Evolutionary conservation across 2,888 invertebrate genomes (phyloP).

Genomic region (Allolobophora icterica): DNA sequence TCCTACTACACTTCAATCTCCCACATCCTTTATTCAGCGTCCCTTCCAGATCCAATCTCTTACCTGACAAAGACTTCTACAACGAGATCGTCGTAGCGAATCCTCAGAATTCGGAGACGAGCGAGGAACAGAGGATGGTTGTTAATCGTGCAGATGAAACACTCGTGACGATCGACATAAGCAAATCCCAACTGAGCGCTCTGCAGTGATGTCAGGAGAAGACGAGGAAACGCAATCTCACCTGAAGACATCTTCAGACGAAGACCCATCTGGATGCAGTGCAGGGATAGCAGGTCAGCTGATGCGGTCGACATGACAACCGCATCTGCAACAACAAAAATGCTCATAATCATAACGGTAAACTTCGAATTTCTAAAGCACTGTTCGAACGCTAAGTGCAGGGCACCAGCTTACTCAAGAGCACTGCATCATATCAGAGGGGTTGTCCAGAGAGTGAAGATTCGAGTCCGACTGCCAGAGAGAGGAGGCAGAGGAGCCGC

Average conservation of each 20-base stretch:
- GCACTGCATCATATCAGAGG: too few relatives aligned
- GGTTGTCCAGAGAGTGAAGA: too few relatives aligned
- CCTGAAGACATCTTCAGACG: conserved; percentile 2
- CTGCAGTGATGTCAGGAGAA: background rate
- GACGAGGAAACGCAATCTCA: background rate
- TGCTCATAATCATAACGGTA: too few relatives aligned
- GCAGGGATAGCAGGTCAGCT: background rate
- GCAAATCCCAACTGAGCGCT: background rate
- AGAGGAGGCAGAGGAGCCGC: too few relatives aligned
- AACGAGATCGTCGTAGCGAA: background rate
- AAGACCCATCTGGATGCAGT: conserved; percentile 10
- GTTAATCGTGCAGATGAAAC: background rate
- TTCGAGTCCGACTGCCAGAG: too few relatives aligned
- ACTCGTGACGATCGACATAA: background rate
- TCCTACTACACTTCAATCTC: too few relatives aligned
- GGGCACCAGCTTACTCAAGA: too few relatives aligned
- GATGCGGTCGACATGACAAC: background rate
- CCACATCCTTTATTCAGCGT: background rate
- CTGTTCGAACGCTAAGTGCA: too few relatives aligned
- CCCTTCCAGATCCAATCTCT: background rate
- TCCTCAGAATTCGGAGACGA: background rate
- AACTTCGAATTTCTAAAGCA: too few relatives aligned
- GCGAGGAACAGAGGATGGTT: background rate
- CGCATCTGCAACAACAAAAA: background rate
- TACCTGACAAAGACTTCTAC: background rate